Percentiles rank a stretch among this genome's conserved stretches.
Conservation (phyloP, 2,113 vertebrate species). For the Fukomys damarensis region DNA sequence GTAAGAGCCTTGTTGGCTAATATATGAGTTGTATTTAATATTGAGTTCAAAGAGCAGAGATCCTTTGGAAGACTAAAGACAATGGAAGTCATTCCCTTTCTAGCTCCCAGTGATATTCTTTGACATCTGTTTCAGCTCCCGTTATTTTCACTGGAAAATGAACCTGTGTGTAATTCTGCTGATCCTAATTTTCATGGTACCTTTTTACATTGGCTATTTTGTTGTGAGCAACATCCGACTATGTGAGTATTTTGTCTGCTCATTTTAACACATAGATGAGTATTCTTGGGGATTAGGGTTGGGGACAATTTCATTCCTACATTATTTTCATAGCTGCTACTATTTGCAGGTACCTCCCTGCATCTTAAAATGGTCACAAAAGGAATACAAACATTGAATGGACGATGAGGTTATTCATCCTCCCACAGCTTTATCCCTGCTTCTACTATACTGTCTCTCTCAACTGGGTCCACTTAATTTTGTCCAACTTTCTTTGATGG, state of each 20-base stretch:
- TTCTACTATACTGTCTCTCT: neutral
- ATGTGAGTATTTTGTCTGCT: conserved; percentile 88
- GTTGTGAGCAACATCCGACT: conserved; percentile 98
- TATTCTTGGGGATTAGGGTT: neutral
- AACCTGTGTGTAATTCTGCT: conserved; percentile 97
- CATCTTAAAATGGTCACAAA: conserved; percentile 5
- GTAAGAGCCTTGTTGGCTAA: neutral
- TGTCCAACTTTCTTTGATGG: neutral
- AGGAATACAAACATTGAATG: neutral
- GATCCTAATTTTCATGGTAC: conserved; percentile 97
- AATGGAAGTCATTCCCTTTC: neutral
- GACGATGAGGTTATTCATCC: neutral
- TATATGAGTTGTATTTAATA: neutral
- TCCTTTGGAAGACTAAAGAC: neutral
- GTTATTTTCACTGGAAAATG: conserved; percentile 99
- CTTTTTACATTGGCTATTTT: conserved; percentile 99
- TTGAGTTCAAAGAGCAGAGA: neutral
- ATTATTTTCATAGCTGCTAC: neutral
- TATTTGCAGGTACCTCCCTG: neutral
- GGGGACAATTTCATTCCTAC: neutral
- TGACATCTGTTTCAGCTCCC: conserved; percentile 89
- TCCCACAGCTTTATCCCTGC: conserved; percentile 29
- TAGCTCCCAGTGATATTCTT: neutral
- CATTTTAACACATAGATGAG: neutral
- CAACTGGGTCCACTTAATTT: neutral